Evolutionary conservation across 2,113 vertebrate genomes (phyloP), one percentile per base, ranked within the genome.

Genomic region (Vimba vimba): DNA sequence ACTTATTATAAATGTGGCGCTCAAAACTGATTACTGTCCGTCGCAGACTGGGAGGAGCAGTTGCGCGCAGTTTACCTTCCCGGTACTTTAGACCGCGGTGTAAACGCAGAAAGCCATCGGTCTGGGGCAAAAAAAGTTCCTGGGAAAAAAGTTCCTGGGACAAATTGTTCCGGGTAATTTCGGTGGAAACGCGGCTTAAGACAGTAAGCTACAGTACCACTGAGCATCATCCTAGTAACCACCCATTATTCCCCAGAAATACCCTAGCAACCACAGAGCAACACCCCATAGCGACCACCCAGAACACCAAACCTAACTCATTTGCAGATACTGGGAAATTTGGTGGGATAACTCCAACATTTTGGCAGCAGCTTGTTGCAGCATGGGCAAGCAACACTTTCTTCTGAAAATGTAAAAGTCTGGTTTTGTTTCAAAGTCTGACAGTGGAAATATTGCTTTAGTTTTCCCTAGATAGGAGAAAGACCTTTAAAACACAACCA

Each of bases 381-480:
- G 23, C n/a, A 50, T 27, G n/a, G 25, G 50, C 11, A 59, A 60
- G 21, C 21, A 43, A 17, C 13, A 33, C 15, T 27, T 52, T 30
- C 39, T 33, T 47, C 9, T 11, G 7, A 25, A 66, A 68, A 68
- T 66, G 12, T 66, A 27, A 81, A 64, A 80, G 2, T 27, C 12
- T 39, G 21, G 15, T 66, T 79, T 81, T 12, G 79, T 27, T 47
- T 82, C 59, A 66, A 50, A 81, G 62, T 68, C 43, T 69, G 27
- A 36, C 62, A 33, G 43, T 30, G 25, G 19, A 69, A 15, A 68
- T 69, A 69, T 82, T 52, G 6, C 25, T 27, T n/a, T 23, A 7
- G 17, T 82, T 82, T 82, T 82, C 80, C 80, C 62, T 21, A 82
- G 80, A 47, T 27, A 45, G 1, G 62, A 52, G 25, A 36, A 82